Evolutionary conservation across 2,113 vertebrate genomes (phyloP), one percentile per base, ranked within the genome.

Genomic region (Herpetotheres cachinnans): DNA sequence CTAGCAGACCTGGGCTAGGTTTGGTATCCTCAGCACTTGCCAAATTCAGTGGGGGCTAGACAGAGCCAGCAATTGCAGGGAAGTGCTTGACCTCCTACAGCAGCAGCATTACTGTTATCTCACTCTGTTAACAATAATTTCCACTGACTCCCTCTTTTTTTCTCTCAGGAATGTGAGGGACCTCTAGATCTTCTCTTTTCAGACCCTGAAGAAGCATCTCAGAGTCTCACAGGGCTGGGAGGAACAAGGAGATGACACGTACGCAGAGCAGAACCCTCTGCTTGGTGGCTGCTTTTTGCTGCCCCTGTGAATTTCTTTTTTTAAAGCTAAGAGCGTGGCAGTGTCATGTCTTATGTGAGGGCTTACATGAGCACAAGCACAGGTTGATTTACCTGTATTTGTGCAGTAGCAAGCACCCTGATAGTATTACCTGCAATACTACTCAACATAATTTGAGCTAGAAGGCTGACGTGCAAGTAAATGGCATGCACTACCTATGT

Each of bases 401-500:
- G 38, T 77, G 49, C 18, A 3, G 0, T 52, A 56, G 63, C 54
- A 77, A 91, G 54, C 24, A 58, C 26, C 34, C 40, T 22, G 44
- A 32, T 11, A 49, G 38, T 16, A 42, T 44, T 18, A 55, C 32
- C 80, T 47, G 30, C 69, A 54, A 38, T 44, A 32, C 38, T n/a
- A 20, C 11, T 83, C 49, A n/a, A 6, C 0, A 0, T 40, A 22
- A 67, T 26, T n/a, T 55, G 26, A 79, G 30, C 63, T 58, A 36
- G 73, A 86, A 50, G 27, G 9, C 54, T 77, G 9, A 49, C 2
- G 0, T 52, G 40, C 74, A 73, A 70, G 42, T 56, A 76, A 55
- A 62, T 0, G 2, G 14, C n/a, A n/a, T 46, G 17, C 6, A 13
- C 38, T 36, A 21, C 34, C 16, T 21, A 0, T 6, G 56, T 42